A percentile compares a stretch with the other conserved stretches of the same genome.
These are phyloP conservation scores for Lasioglossum albipes DNA, from an alignment of 1,140 invertebrate species.

Conservation along the genomic window DNA sequence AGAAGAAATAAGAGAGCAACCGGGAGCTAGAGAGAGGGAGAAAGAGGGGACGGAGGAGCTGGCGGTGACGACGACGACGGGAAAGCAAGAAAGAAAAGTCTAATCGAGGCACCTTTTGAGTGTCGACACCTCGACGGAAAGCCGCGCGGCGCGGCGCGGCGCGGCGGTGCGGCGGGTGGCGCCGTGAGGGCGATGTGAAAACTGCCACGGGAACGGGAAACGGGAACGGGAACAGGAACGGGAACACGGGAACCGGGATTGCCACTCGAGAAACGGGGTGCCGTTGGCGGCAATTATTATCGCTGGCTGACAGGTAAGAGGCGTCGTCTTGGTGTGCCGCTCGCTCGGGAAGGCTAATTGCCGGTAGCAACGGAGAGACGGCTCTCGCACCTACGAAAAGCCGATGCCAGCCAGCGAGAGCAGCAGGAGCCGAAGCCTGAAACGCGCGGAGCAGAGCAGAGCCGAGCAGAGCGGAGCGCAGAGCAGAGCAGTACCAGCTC, in stretches of 20 bases:
- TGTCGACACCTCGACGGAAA: slow-evolving; percentile 13
- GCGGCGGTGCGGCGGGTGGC: background rate
- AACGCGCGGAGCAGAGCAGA: no score
- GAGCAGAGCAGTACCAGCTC: no score
- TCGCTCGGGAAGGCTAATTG: slow-evolving; percentile 42
- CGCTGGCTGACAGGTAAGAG: slow-evolving; percentile 50
- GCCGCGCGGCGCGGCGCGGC: background rate
- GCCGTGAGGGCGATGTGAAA: background rate
- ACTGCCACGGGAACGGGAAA: background rate
- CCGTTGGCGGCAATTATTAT: slow-evolving; percentile 51
- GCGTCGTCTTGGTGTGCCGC: slow-evolving; percentile 27
- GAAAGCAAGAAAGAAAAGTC: slow-evolving; percentile 28
- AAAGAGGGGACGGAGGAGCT: no score
- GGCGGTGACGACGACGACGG: slow-evolving; percentile 16
- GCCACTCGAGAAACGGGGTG: slow-evolving; percentile 45
- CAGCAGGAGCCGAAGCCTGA: no score
- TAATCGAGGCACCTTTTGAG: slow-evolving; percentile 11
- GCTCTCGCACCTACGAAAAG: slow-evolving; percentile 36
- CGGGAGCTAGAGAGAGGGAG: background rate
- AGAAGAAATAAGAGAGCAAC: background rate
- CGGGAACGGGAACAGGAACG: background rate
- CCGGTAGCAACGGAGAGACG: slow-evolving; percentile 21
- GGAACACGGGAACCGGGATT: slow-evolving; percentile 33
- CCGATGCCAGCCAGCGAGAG: background rate
- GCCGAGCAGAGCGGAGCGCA: no score